Evolutionary conservation across 92 coral and sea anemone genomes (phyloP).

Genomic region (Phenganax marumi): DNA sequence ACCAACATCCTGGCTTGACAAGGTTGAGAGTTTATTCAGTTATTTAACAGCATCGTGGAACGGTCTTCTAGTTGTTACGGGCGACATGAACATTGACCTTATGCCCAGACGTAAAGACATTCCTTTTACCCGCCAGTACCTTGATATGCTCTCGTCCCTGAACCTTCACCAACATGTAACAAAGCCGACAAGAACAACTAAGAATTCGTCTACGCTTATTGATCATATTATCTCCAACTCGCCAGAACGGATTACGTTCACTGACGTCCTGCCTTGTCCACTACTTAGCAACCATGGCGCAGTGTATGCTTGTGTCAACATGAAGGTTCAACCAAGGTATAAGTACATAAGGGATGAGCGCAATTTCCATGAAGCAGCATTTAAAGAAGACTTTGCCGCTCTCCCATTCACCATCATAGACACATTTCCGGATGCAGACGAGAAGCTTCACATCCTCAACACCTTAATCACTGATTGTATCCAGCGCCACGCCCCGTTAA

Average conservation of each 20-base stretch:
- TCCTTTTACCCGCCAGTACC: conserved; percentile 9
- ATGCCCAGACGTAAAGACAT: neutral
- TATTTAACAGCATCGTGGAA: conserved; percentile 12
- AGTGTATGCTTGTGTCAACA: conserved; percentile 26
- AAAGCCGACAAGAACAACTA: conserved; percentile 50
- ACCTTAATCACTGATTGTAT: conserved; percentile 42
- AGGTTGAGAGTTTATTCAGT: neutral
- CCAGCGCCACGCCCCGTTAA: conserved; percentile 41
- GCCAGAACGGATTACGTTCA: conserved; percentile 18
- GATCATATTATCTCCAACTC: conserved; percentile 32
- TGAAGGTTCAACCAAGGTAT: conserved; percentile 24
- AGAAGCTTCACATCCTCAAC: conserved; percentile 35
- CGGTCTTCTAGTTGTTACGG: conserved; percentile 16
- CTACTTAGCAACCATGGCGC: conserved; percentile 40
- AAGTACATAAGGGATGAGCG: conserved; percentile 23
- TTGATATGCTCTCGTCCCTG: conserved; percentile 42
- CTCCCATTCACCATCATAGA: conserved; percentile 34
- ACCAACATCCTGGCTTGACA: neutral
- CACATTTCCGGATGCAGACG: conserved; percentile 33
- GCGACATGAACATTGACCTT: conserved; percentile 12
- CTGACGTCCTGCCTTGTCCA: conserved; percentile 44
- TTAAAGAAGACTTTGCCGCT: conserved; percentile 39
- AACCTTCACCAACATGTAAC: conserved; percentile 52
- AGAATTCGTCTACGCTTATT: conserved; percentile 36
- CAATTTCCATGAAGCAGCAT: conserved; percentile 25